Conservation (phyloP, 37 sponge, comb jelly and placozoan species). For the Cladorhizidae sp. region DNA sequence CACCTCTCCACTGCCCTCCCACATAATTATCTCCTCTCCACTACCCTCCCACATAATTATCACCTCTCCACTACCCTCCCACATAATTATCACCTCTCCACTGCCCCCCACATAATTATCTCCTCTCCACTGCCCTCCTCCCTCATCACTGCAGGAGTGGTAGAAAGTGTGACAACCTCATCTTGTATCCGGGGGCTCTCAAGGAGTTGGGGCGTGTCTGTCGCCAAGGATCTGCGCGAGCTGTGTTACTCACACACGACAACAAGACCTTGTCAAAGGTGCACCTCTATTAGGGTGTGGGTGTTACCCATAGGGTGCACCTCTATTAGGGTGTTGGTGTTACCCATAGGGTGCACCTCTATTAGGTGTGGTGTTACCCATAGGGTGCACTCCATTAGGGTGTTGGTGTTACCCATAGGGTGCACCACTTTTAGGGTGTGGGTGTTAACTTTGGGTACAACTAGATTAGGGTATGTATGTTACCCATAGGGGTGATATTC, state of each 20-base stretch:
- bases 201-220: slow-evolving; percentile 68
- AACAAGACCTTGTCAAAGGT: slow-evolving; percentile 45
- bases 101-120: background rate
- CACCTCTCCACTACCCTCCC: background rate
- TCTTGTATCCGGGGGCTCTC: slow-evolving; percentile 61
- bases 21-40: background rate
- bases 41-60: background rate
- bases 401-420: no score
- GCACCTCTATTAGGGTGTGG: no score
- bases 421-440: no score
- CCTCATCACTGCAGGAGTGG: slow-evolving; percentile 40
- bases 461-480: no score
- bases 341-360: background rate
- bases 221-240: slow-evolving; percentile 42
- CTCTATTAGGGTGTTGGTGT: background rate
- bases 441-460: no score
- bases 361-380: background rate
- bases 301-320: background rate
- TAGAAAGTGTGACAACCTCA: slow-evolving; percentile 47
- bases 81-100: background rate
- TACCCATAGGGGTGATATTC: no score
- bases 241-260: slow-evolving; percentile 73
- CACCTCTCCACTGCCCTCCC: background rate
- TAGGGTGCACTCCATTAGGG: no score
- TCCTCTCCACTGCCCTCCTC: background rate